Evolutionary conservation across 2,797 vertebrate genomes (phyloP), one percentile per base, ranked within the genome.

Genomic region (Podargus strigoides): DNA sequence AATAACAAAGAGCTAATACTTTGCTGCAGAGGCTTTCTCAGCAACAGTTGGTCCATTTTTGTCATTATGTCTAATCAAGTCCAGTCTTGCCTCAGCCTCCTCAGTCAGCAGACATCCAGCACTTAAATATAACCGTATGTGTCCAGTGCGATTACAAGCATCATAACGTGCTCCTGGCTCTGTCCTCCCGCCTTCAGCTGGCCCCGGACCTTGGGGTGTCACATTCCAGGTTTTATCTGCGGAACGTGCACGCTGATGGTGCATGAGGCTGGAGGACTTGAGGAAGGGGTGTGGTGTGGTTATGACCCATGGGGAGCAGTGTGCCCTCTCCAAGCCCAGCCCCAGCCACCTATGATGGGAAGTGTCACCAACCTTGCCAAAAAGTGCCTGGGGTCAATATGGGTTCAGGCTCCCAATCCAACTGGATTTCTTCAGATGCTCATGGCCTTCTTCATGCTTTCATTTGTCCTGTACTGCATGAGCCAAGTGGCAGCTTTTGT

Each of bases 51-150:
- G 89, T 95, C 94, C 95, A 95, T 96, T 97, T 97, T 96, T 95
- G 90, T 96, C 94, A 95, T 95, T 96, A 93, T 4, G 37, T 85
- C 94, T 95, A 95, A 95, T 96, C 96, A 97, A 97, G 96, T 94
- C 96, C 95, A 97, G 96, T 96, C 96, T 97, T 97, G 96, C 86
- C 93, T 95, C 60, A 26, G 85, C 79, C 93, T 89, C 78, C 91
- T 92, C 91, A 95, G 94, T 89, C 89, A 97, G 93, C 93, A 97
- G 93, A 90, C 91, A 92, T 85, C 87, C 95, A 94, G 67, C 80
- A 80, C 69, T 95, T 96, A 97, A 97, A 97, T 97, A 97, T 95
- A 96, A 93, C 96, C 85, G 88, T 95, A 92, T 95, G 92, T 87
- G 95, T 90, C 93, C 95, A 72, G 72, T 4, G 3, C 5, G 66